Conservation (phyloP, 1,140 invertebrate species). For the Sipha flava region DNA sequence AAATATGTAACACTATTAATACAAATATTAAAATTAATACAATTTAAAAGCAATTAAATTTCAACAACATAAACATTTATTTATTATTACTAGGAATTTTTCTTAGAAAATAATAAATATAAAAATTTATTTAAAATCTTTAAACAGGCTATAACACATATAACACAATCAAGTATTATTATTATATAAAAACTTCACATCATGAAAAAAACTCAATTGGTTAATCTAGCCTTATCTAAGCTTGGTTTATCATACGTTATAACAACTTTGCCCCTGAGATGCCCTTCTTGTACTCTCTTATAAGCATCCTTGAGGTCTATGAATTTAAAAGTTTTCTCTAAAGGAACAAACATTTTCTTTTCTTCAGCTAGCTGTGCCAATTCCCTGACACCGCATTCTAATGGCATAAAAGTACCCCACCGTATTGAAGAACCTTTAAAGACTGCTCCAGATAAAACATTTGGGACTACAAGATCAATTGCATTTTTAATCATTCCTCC, state of each 20-base stretch:
- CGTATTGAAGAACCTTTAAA: slow-evolving; percentile 54
- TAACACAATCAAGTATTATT: too few relatives aligned
- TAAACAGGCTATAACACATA: too few relatives aligned
- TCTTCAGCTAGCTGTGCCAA: slow-evolving; percentile 54
- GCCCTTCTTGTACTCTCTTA: slow-evolving; percentile 54
- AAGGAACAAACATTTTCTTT: slow-evolving; percentile 57
- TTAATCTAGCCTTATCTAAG: neutral
- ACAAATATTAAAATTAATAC: neutral
- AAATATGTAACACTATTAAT: too few relatives aligned
- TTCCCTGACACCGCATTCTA: slow-evolving; percentile 51
- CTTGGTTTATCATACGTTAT: neutral
- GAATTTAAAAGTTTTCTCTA: slow-evolving; percentile 64
- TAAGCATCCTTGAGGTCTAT: slow-evolving; percentile 60
- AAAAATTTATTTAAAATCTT: neutral
- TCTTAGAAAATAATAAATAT: neutral
- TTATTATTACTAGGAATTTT: neutral
- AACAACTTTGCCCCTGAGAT: slow-evolving; percentile 70
- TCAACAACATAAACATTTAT: neutral
- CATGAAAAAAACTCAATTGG: neutral
- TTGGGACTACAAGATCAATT: slow-evolving; percentile 49
- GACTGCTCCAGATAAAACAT: slow-evolving; percentile 45
- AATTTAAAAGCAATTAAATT: neutral
- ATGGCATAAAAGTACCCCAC: slow-evolving; percentile 71
- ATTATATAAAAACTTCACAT: too few relatives aligned
- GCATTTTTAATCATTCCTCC: slow-evolving; percentile 53